A percentile compares a stretch with the other conserved stretches of the same genome.
Conservation (phyloP, 2,797 vertebrate species). For the Rachycentron canadum region DNA sequence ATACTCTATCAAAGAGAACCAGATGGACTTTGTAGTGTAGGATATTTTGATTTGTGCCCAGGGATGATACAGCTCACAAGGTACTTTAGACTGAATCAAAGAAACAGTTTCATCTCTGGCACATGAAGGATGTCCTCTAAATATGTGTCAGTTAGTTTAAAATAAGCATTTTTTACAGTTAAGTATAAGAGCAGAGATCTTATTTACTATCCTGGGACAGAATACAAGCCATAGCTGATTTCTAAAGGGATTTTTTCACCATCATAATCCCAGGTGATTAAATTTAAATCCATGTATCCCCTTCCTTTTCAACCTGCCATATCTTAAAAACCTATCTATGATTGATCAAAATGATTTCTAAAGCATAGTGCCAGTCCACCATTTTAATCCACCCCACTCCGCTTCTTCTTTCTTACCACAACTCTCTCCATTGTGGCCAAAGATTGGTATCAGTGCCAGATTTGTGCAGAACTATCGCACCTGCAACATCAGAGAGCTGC, state of each 20-base stretch:
- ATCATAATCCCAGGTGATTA: conserved; percentile 24
- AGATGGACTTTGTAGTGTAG: conserved; percentile 73
- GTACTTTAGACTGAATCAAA: conserved; percentile 45
- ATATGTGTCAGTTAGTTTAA: background rate
- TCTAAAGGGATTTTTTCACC: conserved; percentile 34
- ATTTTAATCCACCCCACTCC: conserved; percentile 55
- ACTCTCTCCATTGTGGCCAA: conserved; percentile 57
- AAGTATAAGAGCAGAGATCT: background rate
- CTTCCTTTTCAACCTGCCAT: conserved; percentile 23
- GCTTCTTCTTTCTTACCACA: conserved; percentile 28
- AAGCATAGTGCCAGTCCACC: conserved; percentile 50
- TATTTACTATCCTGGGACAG: conserved; percentile 9
- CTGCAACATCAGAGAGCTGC: conserved; percentile 74
- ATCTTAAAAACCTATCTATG: conserved; percentile 57
- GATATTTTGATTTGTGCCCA: conserved; percentile 60
- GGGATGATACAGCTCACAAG: conserved; percentile 52
- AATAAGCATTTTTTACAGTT: background rate
- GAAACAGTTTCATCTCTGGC: conserved; percentile 52
- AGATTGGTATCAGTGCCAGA: conserved; percentile 71
- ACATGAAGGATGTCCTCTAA: conserved; percentile 8
- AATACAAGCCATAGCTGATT: conserved; percentile 25
- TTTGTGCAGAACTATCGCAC: conserved; percentile 74
- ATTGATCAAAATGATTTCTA: conserved; percentile 57
- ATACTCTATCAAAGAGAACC: conserved; percentile 61
- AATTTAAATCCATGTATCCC: conserved; percentile 48